These are phyloP conservation scores for Leptatherina wallacei DNA, from an alignment of 2,797 vertebrate species.

Conservation along the genomic window DNA sequence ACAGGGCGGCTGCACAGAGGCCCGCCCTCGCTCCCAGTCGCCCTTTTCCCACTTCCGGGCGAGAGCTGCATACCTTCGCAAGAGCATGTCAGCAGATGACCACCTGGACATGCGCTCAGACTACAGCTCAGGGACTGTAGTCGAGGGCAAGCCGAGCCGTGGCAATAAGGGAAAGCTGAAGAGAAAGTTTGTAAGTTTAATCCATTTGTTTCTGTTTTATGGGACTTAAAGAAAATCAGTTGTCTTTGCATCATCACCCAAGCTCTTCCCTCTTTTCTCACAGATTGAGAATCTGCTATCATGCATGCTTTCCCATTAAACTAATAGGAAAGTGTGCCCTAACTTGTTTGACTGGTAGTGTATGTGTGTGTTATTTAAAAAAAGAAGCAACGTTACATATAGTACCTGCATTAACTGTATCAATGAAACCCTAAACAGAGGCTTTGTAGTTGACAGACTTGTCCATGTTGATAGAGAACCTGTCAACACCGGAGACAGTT, in stretches of 20 bases:
- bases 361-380: too few species aligned
- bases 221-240: neutral
- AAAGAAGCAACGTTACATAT: neutral
- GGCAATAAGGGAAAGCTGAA: conserved; percentile 87
- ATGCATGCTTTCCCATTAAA: neutral
- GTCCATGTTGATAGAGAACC: neutral
- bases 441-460: neutral
- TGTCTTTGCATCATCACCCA: neutral
- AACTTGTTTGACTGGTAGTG: neutral
- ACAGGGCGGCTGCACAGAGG: conserved; percentile 30
- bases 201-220: neutral
- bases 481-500: neutral
- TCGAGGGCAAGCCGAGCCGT: conserved; percentile 50
- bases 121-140: conserved; percentile 57
- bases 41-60: conserved; percentile 86
- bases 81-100: conserved; percentile 91
- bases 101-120: conserved; percentile 84
- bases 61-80: conserved; percentile 88
- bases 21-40: conserved; percentile 80
- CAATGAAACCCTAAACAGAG: neutral
- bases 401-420: neutral
- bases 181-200: conserved; percentile 91
- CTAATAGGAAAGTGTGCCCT: too few species aligned
- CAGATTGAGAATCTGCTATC: neutral
- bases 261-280: neutral